Conservation (phyloP, 2,797 vertebrate species). For the Acanthurus leucopareius region DNA sequence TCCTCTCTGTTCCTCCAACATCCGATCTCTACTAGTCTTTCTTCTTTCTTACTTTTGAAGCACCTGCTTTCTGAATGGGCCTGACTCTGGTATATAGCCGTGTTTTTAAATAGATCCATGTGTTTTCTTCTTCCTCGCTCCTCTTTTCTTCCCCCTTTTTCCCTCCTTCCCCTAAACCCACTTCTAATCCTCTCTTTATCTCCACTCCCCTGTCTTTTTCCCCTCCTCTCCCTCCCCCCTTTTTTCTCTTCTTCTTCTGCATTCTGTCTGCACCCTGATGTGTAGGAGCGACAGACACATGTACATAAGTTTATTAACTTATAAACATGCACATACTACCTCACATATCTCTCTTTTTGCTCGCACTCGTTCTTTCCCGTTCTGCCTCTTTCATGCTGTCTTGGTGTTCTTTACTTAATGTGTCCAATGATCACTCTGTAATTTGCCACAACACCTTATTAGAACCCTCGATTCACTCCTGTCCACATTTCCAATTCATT, state of each 20-base stretch:
- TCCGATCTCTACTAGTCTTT: conserved; percentile 57
- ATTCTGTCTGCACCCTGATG: conserved; percentile 85
- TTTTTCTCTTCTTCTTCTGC: conserved; percentile 77
- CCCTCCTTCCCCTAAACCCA: conserved; percentile 70
- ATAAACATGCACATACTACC: conserved; percentile 86
- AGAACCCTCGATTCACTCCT: conserved; percentile 73
- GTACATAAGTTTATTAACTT: conserved; percentile 86
- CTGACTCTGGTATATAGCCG: conserved; percentile 82
- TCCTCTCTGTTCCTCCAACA: conserved; percentile 61
- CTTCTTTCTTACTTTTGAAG: conserved; percentile 63
- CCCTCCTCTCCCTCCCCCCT: conserved; percentile 47
- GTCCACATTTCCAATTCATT: conserved; percentile 80
- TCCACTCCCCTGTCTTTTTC: conserved; percentile 69
- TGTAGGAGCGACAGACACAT: conserved; percentile 85
- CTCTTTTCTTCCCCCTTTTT: conserved; percentile 73
- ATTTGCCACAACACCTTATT: conserved; percentile 77
- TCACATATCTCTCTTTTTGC: conserved; percentile 82
- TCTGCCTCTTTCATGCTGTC: conserved; percentile 84
- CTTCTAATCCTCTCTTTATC: conserved; percentile 78
- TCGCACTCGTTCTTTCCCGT: conserved; percentile 76
- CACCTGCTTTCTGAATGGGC: conserved; percentile 80
- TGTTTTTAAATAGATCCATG: conserved; percentile 86
- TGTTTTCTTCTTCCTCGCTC: conserved; percentile 83
- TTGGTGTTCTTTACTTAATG: conserved; percentile 81
- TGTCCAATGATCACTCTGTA: conserved; percentile 82